phyloP scores from a whole-genome alignment of 1,140 invertebrate genomes.

The Ips typographus region DNA sequence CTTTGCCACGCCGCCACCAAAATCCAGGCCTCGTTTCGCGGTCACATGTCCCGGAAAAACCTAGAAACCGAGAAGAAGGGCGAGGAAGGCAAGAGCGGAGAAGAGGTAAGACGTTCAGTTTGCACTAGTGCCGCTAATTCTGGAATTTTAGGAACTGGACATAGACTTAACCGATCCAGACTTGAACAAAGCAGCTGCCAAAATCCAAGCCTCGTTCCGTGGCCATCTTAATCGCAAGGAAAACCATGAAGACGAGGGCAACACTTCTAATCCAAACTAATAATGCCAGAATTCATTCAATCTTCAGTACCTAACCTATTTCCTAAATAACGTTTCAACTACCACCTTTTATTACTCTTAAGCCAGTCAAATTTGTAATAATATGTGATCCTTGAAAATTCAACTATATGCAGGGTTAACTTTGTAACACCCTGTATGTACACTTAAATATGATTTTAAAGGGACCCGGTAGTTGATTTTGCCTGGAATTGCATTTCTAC shows the following conservation, averaged over 20 bases:
- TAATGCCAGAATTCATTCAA: constrained; percentile 1
- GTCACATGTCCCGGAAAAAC: constrained; percentile 82
- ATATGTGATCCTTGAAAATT: no score
- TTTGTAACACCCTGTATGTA: no score
- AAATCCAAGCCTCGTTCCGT: constrained; percentile 91
- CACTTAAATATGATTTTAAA: no score
- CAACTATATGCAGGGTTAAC: no score
- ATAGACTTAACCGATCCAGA: constrained; percentile 84
- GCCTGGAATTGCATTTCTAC: no score
- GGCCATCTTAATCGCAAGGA: constrained; percentile 88
- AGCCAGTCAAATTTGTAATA: no score
- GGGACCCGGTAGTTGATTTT: no score
- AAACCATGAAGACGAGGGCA: constrained; percentile 34
- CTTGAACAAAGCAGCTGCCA: constrained; percentile 86
- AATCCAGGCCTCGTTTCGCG: constrained; percentile 91
- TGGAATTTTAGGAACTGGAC: constrained; percentile 67
- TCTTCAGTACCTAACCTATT: neutral
- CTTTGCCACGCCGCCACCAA: constrained; percentile 85
- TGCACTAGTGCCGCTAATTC: constrained; percentile 1
- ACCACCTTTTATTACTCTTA: no score
- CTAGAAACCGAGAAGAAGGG: constrained; percentile 55
- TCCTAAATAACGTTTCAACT: no score
- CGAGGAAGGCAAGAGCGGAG: constrained; percentile 51
- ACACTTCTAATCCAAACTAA: constrained; percentile 2
- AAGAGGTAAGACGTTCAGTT: constrained; percentile 15